Base-by-base conservation (phyloP, 1,140 invertebrate genomes). In the Vanessa tameamea region DNA sequence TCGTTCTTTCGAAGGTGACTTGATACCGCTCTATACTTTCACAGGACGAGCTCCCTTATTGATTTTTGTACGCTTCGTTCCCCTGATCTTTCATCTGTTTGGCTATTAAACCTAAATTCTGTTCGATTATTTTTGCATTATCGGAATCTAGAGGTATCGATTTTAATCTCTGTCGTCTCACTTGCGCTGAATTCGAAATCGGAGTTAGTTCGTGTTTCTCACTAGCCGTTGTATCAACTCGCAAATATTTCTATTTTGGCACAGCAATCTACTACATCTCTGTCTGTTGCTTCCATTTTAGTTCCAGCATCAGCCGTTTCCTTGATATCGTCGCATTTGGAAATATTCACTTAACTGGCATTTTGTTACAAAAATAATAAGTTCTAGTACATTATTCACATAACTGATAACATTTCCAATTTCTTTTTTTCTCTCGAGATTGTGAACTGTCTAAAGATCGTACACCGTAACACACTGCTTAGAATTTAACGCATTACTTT, bases 111-210 rank as follows among this genome's bases (percentile, higher is more conserved):
- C 92, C 92, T 71, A 94, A 79, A 78, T 94, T 94, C 77, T 93
- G 93, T 85, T 94, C 93, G 26, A 94, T 93, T 74, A 94, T 93
- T 81, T 91, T 92, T 20, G 93, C 93, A 78, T 93, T 93, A 78
- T 94, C 93, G 8, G 93, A 94, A 81, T 94, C 93, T 51, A 94
- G 73, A 0, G 93, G 93, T 78, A 93, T 93, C n/a, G 93, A 93
- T 83, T 94, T 93, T 65, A 94, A 78, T 73, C 93, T 82, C 74
- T 93, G 93, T 70, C 93, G 76, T 79, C 93, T 85, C 26, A 87
- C 87, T 64, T 91, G 87, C 3, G 88, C 93, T n/a, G 90, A 84
- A 68, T 85, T 91, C 50, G 84, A 79, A 51, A 85, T 83, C 4
- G 85, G 84, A 16, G 76, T 75, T 26, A 89, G 72, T 73, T 87